A percentile compares a stretch with the other conserved stretches of the same genome.
Conservation (phyloP, 1,140 invertebrate genomes). For the Dreissena polymorpha region DNA sequence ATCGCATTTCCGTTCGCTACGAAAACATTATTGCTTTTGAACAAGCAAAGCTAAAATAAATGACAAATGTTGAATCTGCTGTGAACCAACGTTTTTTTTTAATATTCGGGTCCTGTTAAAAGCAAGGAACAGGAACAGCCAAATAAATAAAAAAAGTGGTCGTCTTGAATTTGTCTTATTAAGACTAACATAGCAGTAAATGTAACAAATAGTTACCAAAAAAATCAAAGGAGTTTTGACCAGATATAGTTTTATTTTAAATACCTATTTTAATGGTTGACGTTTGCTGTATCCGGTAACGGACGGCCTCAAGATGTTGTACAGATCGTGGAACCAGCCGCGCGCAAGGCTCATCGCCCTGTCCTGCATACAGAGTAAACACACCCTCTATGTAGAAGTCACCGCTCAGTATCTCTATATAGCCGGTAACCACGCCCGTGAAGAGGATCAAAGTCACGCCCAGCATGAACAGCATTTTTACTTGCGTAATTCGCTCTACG, state of each 20-base stretch:
- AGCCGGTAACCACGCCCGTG: too few species aligned
- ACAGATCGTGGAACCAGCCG: background rate
- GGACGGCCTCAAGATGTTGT: background rate
- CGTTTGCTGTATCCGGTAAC: background rate
- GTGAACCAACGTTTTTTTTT: too few species aligned
- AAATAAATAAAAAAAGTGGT: background rate
- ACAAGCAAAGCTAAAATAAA: too few species aligned
- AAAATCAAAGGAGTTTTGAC: background rate
- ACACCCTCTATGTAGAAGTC: background rate
- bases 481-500: too few species aligned
- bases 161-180: background rate
- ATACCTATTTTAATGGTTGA: background rate
- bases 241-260: background rate
- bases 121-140: background rate
- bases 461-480: too few species aligned
- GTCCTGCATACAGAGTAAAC: background rate
- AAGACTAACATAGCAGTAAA: background rate
- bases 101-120: too few species aligned
- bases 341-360: background rate
- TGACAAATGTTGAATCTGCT: too few species aligned
- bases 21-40: background rate
- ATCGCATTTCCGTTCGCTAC: background rate
- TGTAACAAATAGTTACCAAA: background rate
- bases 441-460: too few species aligned
- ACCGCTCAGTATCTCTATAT: background rate